Conservation (phyloP, 2,888 invertebrate species). For the Drosophila nigricruria region DNA sequence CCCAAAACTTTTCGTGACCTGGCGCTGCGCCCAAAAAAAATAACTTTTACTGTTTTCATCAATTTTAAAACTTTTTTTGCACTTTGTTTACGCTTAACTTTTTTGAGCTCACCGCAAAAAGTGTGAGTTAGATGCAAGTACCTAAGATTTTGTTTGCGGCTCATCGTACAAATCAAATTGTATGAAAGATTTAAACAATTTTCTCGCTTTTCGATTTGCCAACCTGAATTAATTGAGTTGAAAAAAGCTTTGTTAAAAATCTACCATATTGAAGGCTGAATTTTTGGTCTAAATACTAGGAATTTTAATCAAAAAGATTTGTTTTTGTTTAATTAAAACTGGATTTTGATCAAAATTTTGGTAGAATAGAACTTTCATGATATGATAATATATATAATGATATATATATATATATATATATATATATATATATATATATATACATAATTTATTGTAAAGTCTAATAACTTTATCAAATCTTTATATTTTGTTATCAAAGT, state of each 20-base stretch:
- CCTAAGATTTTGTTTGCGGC: constrained; percentile 11
- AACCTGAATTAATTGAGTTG: not conserved
- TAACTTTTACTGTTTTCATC: constrained; percentile 51
- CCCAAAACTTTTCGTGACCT: constrained; percentile 43
- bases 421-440: no score
- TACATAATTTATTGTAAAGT: no score
- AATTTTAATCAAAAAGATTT: not conserved
- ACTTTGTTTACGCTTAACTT: constrained; percentile 49
- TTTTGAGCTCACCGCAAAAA: constrained; percentile 18
- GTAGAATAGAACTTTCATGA: no score
- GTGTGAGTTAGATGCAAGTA: not conserved
- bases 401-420: no score
- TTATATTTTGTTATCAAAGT: no score
- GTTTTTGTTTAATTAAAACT: no score
- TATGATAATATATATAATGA: no score
- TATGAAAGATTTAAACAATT: not conserved
- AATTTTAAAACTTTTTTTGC: constrained; percentile 42
- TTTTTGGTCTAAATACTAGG: not conserved
- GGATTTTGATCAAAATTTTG: no score
- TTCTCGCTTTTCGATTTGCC: not conserved
- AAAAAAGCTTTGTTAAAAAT: not conserved
- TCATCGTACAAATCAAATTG: constrained; percentile 40
- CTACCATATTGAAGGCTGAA: no score
- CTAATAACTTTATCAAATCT: not conserved
- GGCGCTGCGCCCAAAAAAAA: constrained; percentile 36